phyloP scores from a whole-genome alignment of 2,888 invertebrate species.

The Drosophila anceps region DNA sequence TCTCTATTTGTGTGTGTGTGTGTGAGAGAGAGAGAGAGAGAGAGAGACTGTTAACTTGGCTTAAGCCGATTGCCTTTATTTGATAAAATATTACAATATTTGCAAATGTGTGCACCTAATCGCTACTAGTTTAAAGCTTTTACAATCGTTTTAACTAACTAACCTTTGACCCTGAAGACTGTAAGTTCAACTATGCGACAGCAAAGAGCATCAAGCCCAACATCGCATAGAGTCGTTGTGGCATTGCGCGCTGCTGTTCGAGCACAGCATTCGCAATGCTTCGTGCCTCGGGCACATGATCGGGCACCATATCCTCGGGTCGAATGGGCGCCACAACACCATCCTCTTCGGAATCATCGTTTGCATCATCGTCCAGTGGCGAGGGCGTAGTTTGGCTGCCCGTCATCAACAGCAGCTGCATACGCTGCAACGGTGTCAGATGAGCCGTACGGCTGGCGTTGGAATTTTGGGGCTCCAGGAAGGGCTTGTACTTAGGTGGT shows the following conservation, averaged over 20 bases:
- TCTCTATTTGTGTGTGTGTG: conserved; percentile 12
- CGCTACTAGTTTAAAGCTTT: conserved; percentile 68
- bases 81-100: conserved; percentile 63
- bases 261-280: conserved; percentile 36
- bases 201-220: conserved; percentile 55
- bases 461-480: conserved; percentile 36
- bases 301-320: conserved; percentile 55
- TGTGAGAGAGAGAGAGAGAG: conserved; percentile 11
- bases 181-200: conserved; percentile 38
- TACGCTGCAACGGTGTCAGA: conserved; percentile 56
- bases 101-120: conserved; percentile 55
- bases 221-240: conserved; percentile 42
- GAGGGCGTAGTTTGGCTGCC: conserved; percentile 34
- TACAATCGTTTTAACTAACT: conserved; percentile 49
- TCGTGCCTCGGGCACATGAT: conserved; percentile 11
- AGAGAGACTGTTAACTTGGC: conserved; percentile 36
- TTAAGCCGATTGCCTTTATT: conserved; percentile 69
- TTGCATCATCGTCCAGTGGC: background rate
- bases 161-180: background rate
- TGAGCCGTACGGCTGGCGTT: background rate
- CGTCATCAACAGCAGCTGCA: conserved; percentile 59
- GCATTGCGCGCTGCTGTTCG: conserved; percentile 12
- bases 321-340: conserved; percentile 15
- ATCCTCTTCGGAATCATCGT: background rate
- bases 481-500: conserved; percentile 60